A percentile compares a stretch with the other conserved stretches of the same genome.
Conservation (phyloP, 1,140 invertebrate genomes). For the Goniozus legneri region DNA sequence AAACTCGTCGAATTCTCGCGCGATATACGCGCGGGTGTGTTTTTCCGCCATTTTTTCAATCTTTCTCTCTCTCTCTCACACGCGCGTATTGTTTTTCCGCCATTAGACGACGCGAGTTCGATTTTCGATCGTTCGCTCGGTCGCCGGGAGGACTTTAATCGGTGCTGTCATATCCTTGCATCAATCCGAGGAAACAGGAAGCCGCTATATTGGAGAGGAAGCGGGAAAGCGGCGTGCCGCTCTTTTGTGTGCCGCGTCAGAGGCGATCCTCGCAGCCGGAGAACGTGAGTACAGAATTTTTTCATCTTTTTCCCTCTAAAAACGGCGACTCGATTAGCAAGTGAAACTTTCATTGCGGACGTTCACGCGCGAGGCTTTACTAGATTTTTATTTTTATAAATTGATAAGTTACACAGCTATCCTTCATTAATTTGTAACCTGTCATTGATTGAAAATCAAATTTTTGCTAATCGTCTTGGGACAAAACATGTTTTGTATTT, state of each 20-base stretch:
- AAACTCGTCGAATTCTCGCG: too few relatives aligned
- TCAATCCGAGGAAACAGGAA: constrained; percentile 28
- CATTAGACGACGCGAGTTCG: not conserved
- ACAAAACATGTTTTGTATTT: too few relatives aligned
- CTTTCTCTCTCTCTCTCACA: not conserved
- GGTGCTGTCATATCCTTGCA: constrained; percentile 8
- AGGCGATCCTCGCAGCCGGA: constrained; percentile 50
- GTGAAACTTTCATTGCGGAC: not conserved
- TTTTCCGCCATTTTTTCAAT: not conserved
- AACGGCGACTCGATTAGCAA: too few relatives aligned
- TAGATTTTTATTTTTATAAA: too few relatives aligned
- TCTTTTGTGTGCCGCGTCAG: constrained; percentile 52
- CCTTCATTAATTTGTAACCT: too few relatives aligned
- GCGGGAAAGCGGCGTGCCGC: constrained; percentile 52
- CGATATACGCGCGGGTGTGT: not conserved
- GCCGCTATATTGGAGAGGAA: constrained; percentile 55
- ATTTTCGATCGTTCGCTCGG: not conserved
- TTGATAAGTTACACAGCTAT: too few relatives aligned
- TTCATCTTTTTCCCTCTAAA: too few relatives aligned
- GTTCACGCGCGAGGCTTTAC: not conserved
- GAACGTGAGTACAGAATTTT: constrained; percentile 38
- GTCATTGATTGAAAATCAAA: too few relatives aligned
- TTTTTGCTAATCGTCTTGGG: too few relatives aligned
- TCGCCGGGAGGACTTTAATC: not conserved
- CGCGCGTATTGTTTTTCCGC: not conserved